Conservation (phyloP, 2,888 invertebrate genomes). For the Chloroclysta siterata region DNA sequence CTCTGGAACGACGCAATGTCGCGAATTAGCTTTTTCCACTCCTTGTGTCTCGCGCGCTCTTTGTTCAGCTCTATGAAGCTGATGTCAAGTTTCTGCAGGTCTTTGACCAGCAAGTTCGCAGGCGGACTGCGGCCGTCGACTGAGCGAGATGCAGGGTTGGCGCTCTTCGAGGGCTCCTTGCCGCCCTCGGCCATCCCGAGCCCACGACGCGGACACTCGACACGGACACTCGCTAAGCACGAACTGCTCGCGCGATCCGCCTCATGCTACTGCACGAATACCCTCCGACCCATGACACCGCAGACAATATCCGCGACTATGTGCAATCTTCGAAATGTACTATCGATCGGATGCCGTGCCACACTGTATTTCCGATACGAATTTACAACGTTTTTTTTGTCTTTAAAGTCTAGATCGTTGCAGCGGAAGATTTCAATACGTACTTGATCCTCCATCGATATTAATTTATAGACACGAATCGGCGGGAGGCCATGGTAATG, state of each 20-base stretch:
- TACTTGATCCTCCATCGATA: conserved; percentile 79
- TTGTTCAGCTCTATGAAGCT: conserved; percentile 83
- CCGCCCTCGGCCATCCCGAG: conserved; percentile 60
- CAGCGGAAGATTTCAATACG: conserved; percentile 63
- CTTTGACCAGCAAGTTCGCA: conserved; percentile 63
- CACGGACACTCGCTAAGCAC: conserved; percentile 60
- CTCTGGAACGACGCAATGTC: conserved; percentile 89
- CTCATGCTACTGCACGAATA: conserved; percentile 71
- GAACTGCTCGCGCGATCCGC: conserved; percentile 66
- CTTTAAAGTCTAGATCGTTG: conserved; percentile 54
- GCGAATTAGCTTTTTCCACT: conserved; percentile 85
- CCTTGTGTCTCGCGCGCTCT: conserved; percentile 78
- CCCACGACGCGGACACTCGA: conserved; percentile 47
- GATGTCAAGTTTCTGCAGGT: conserved; percentile 77
- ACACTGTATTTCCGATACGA: conserved; percentile 63
- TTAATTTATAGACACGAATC: conserved; percentile 56
- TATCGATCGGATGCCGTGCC: conserved; percentile 74
- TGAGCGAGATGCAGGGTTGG: conserved; percentile 55
- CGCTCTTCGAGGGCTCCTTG: conserved; percentile 65
- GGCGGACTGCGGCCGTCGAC: conserved; percentile 66
- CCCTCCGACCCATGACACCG: conserved; percentile 70
- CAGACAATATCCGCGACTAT: conserved; percentile 71
- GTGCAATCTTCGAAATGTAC: conserved; percentile 69
- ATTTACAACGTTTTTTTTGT: conserved; percentile 58
- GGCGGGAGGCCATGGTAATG: conserved; percentile 66